Percentiles rank a stretch among this genome's conserved stretches.
Conservation (phyloP, 2,113 vertebrate genomes). For the Erythrolamprus reginae region DNA sequence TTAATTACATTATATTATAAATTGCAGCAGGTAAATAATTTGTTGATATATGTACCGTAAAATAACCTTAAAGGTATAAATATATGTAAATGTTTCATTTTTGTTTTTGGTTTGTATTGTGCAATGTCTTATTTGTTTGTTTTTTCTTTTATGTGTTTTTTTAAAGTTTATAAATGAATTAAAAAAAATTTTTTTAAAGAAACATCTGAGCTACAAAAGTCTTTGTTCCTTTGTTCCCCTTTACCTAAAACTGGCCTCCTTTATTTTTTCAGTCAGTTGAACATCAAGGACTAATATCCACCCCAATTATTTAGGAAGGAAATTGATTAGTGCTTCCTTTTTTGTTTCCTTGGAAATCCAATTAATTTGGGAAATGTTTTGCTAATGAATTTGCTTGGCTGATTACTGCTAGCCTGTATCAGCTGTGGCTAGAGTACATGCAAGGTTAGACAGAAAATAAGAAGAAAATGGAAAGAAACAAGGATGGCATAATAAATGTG, state of each 20-base stretch:
- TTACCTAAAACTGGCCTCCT: neutral
- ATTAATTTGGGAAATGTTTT: neutral
- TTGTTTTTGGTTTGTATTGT: too few relatives aligned
- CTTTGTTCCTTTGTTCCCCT: neutral
- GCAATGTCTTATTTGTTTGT: too few relatives aligned
- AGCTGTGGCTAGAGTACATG: neutral
- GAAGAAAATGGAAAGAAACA: neutral
- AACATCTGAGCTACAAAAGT: neutral
- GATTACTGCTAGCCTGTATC: neutral
- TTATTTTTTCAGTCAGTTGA: neutral
- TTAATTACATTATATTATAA: too few relatives aligned
- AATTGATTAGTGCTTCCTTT: neutral
- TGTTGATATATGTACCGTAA: too few relatives aligned
- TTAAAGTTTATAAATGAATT: too few relatives aligned
- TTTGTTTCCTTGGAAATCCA: neutral
- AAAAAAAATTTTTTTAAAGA: too few relatives aligned
- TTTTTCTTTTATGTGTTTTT: too few relatives aligned
- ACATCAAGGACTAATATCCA: neutral
- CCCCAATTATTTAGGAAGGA: neutral
- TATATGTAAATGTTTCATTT: too few relatives aligned
- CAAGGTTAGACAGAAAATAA: neutral
- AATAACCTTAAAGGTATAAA: too few relatives aligned
- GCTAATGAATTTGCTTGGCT: neutral
- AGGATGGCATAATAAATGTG: neutral
- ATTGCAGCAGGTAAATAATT: too few relatives aligned